phyloP scores from a whole-genome alignment of 2,113 vertebrate genomes.

The Silurus glanis region DNA sequence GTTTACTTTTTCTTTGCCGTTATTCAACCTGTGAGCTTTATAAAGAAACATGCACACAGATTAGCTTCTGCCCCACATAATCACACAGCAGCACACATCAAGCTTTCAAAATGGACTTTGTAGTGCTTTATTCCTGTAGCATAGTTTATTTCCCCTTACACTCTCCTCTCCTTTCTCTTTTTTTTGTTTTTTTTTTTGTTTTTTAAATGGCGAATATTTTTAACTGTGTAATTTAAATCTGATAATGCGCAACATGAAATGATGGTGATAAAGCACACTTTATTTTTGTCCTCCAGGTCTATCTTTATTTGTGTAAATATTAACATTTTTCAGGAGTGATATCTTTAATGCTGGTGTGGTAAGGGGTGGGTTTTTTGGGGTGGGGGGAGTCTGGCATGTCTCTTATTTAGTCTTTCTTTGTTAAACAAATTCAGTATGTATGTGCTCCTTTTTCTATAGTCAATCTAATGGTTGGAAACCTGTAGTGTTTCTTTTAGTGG shows the following conservation, averaged over 20 bases:
- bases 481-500: conserved; percentile 22
- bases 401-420: conserved; percentile 21
- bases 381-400: conserved; percentile 24
- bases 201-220: conserved; percentile 66
- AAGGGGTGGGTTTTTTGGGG: conserved; percentile 22
- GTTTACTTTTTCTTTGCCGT: neutral
- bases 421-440: conserved; percentile 16
- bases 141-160: conserved; percentile 35
- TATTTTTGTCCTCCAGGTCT: conserved; percentile 60
- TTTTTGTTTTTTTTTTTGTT: conserved; percentile 20
- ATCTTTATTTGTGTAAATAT: conserved; percentile 70
- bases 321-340: conserved; percentile 52
- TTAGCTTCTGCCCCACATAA: conserved; percentile 30
- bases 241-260: conserved; percentile 64
- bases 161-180: neutral
- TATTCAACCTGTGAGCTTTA: conserved; percentile 17
- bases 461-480: conserved; percentile 5
- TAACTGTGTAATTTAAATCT: conserved; percentile 71
- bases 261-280: conserved; percentile 67
- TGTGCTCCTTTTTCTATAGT: conserved; percentile 13
- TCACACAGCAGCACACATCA: conserved; percentile 29
- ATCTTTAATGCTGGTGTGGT: conserved; percentile 43
- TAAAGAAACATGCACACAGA: conserved; percentile 29
- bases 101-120: conserved; percentile 48
- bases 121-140: conserved; percentile 63